phyloP scores from a whole-genome alignment of 2,797 vertebrate species.

The Acomys russatus region DNA sequence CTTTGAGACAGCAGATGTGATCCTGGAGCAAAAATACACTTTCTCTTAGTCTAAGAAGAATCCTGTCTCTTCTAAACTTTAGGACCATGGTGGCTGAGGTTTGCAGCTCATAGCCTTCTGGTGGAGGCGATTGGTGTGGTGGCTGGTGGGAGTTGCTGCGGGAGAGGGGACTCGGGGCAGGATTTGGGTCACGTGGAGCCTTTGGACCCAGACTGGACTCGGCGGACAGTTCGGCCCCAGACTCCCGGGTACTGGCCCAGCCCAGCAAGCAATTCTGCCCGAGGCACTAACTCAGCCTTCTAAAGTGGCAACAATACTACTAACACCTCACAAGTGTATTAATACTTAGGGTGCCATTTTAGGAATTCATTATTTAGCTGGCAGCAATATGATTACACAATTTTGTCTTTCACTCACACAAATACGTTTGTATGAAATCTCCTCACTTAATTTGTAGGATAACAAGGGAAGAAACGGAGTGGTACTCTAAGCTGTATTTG shows the following conservation, averaged over 20 bases:
- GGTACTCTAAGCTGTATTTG: not conserved
- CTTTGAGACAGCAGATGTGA: not conserved
- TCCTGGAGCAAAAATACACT: not conserved
- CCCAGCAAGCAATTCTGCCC: too few species aligned
- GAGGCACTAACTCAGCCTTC: too few species aligned
- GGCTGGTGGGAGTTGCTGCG: too few species aligned
- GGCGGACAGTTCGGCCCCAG: too few species aligned
- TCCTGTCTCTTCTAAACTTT: not conserved
- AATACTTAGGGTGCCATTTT: not conserved
- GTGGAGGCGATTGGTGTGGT: too few species aligned
- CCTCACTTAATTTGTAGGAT: not conserved
- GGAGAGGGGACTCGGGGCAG: too few species aligned
- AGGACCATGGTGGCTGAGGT: not conserved
- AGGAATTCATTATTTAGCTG: not conserved
- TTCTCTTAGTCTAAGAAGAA: not conserved
- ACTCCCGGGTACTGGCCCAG: too few species aligned
- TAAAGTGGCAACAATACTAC: not conserved
- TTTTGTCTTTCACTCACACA: not conserved
- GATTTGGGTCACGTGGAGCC: too few species aligned
- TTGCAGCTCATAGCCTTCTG: too few species aligned
- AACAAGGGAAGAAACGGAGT: not conserved
- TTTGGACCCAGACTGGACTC: too few species aligned
- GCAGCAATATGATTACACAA: not conserved
- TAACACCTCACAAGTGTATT: not conserved
- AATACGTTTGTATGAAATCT: not conserved